Conservation (phyloP, 1,140 invertebrate genomes). For the Magallana angulata region DNA sequence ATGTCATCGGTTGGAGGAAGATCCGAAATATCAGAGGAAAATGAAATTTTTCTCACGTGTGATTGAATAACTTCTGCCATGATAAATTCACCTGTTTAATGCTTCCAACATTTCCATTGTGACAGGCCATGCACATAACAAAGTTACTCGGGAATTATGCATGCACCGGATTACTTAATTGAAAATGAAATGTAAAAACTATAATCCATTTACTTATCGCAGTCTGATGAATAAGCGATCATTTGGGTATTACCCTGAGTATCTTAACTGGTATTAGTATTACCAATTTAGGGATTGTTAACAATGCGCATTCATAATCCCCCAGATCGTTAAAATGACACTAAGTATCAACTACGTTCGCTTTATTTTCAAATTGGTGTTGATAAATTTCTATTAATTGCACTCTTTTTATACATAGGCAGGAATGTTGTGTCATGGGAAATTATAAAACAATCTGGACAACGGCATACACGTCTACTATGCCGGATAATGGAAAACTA, state of each 20-base stretch:
- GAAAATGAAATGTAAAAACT: conserved; percentile 5
- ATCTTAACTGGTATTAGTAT: background rate
- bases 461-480: no score
- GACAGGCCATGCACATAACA: background rate
- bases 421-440: no score
- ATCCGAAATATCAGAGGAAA: conserved; percentile 30
- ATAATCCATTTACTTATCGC: conserved; percentile 6
- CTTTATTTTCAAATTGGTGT: no score
- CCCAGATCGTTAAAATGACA: no score
- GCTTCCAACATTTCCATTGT: background rate
- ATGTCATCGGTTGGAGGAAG: conserved; percentile 24
- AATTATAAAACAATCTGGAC: no score
- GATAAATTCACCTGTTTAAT: background rate
- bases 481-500: no score
- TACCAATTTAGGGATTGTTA: background rate
- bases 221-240: conserved; percentile 10
- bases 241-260: background rate
- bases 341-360: no score
- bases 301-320: no score
- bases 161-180: background rate
- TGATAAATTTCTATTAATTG: no score
- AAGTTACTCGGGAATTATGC: background rate
- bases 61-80: conserved; percentile 5
- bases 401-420: no score
- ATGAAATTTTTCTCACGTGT: conserved; percentile 3